Evolutionary conservation across 2,888 invertebrate genomes (phyloP).

Genomic region (Drosophila differens): DNA sequence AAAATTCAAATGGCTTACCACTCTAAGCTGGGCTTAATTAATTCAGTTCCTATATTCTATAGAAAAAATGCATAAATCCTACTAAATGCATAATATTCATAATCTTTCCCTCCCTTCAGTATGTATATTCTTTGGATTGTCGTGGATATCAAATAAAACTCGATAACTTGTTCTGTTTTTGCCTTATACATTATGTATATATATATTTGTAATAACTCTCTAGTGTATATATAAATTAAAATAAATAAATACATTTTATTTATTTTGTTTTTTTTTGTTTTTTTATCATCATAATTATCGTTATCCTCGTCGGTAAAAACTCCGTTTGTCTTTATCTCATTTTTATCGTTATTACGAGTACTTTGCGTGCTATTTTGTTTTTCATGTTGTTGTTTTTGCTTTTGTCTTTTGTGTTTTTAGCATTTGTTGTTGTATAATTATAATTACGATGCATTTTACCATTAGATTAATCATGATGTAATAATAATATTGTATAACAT

Average conservation of each 20-base stretch:
- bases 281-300: conserved; percentile 67
- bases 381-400: conserved; percentile 54
- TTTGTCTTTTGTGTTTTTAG: conserved; percentile 25
- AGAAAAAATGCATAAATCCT: background rate
- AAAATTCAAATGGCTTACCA: background rate
- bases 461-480: conserved; percentile 69
- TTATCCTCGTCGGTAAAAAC: conserved; percentile 75
- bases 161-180: conserved; percentile 32
- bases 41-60: background rate
- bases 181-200: conserved; percentile 82
- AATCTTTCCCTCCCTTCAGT: background rate
- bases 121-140: background rate
- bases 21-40: background rate
- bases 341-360: conserved; percentile 62
- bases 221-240: conserved; percentile 85
- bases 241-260: conserved; percentile 85
- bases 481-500: conserved; percentile 77
- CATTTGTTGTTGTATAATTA: conserved; percentile 61
- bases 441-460: conserved; percentile 62
- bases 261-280: conserved; percentile 52
- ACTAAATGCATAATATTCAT: too few relatives aligned
- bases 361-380: conserved; percentile 56
- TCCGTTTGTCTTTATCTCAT: conserved; percentile 75
- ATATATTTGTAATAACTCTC: conserved; percentile 84
- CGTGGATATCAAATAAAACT: conserved; percentile 5